Conservation (phyloP, 2,113 vertebrate genomes). For the Odocoileus virginianus region DNA sequence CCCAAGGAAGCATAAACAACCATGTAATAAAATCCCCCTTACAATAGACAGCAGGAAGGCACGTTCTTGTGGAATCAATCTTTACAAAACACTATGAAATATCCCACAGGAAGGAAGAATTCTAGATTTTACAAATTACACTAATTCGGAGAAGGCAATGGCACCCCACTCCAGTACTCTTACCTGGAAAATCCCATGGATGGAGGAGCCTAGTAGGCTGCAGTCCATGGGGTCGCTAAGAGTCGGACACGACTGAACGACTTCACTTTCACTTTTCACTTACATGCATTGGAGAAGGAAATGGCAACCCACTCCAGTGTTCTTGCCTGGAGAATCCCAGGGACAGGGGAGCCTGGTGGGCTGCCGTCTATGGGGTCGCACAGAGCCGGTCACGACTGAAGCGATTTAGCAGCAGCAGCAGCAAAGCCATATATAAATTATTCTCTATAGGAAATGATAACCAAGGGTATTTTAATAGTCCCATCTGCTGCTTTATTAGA, state of each 20-base stretch:
- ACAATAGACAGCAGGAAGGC: neutral
- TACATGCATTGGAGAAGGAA: too few species aligned
- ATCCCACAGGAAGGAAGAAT: neutral
- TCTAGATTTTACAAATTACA: neutral
- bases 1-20: neutral
- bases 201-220: too few species aligned
- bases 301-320: too few species aligned
- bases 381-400: too few species aligned
- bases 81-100: neutral
- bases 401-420: too few species aligned
- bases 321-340: too few species aligned
- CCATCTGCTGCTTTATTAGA: slow-evolving; percentile 1
- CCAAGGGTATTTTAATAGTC: neutral
- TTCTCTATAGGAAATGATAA: neutral
- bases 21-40: neutral
- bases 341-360: too few species aligned
- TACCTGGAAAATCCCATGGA: too few species aligned
- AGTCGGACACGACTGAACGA: fast-evolving
- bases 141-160: neutral
- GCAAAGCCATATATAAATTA: neutral
- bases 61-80: neutral
- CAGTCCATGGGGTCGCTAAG: too few species aligned
- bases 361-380: too few species aligned
- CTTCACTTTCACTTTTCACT: too few species aligned
- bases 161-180: too few species aligned